These are phyloP conservation scores for Ailuropoda melanoleuca DNA, from an alignment of 2,113 vertebrate species.

Conservation along the genomic window DNA sequence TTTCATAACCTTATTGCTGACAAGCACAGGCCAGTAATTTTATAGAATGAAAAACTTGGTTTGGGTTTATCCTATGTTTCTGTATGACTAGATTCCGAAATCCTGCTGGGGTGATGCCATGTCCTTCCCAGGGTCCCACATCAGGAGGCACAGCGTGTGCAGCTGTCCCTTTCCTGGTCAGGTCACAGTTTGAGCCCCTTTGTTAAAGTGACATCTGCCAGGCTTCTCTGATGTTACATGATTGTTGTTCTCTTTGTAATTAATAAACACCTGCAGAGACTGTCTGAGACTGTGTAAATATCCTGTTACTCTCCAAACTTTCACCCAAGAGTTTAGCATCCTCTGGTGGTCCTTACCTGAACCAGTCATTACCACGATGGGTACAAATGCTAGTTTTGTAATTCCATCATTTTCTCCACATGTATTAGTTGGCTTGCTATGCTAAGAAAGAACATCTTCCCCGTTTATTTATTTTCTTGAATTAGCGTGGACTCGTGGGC, in stretches of 20 bases:
- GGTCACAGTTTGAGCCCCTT: not conserved
- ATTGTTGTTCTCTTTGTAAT: not conserved
- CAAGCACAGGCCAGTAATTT: not conserved
- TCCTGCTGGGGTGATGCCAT: too few species aligned
- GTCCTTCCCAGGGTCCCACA: not conserved
- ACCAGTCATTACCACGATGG: not conserved
- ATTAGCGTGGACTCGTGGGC: not conserved
- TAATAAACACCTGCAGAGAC: not conserved
- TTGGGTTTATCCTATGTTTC: not conserved
- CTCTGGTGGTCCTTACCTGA: not conserved
- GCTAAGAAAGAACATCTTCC: not conserved
- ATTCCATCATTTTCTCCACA: not conserved
- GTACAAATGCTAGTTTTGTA: not conserved
- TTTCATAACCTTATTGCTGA: not conserved
- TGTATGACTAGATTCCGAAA: not conserved
- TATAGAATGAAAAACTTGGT: not conserved
- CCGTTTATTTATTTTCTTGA: not conserved
- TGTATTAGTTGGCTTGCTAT: not conserved
- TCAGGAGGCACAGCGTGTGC: not conserved
- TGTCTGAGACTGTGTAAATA: not conserved
- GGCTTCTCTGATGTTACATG: not conserved
- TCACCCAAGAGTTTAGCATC: not conserved
- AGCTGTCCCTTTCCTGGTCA: not conserved
- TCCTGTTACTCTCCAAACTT: not conserved
- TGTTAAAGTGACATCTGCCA: not conserved